Percentiles rank a stretch among this genome's conserved stretches.
phyloP scores from a whole-genome alignment of 2,888 invertebrate species.

The Rhodophaea formosa region DNA sequence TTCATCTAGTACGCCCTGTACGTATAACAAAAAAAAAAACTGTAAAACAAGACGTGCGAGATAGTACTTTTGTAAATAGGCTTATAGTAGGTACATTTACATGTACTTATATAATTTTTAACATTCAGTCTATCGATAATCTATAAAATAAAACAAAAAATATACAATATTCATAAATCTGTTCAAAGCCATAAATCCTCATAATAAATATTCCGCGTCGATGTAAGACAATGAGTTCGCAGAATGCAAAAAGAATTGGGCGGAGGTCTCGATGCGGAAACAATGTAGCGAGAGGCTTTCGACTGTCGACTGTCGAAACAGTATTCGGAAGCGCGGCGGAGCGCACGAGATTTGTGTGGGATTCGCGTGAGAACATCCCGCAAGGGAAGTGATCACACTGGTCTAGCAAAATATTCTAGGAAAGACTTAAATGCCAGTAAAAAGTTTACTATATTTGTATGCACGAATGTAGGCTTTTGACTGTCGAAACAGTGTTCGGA shows the following conservation, averaged over 20 bases:
- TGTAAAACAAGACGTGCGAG: no score
- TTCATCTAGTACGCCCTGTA: no score
- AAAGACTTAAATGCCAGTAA: background rate
- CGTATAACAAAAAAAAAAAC: no score
- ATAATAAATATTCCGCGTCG: background rate
- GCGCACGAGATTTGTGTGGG: conserved; percentile 57
- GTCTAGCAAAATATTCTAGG: background rate
- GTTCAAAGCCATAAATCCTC: background rate
- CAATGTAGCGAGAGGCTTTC: conserved; percentile 41
- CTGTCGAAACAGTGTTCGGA: conserved; percentile 37
- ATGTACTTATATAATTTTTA: no score
- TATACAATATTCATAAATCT: no score
- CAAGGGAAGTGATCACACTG: conserved; percentile 13
- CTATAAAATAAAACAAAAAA: no score
- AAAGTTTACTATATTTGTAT: background rate
- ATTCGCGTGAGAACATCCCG: conserved; percentile 42
- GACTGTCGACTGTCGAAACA: conserved; percentile 34
- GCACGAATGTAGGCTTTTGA: conserved; percentile 10
- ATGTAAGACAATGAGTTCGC: background rate
- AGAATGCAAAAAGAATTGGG: conserved; percentile 14
- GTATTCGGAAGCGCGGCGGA: conserved; percentile 39
- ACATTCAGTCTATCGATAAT: no score
- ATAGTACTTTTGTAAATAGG: no score
- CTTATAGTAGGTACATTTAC: no score
- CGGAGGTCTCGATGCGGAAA: conserved; percentile 33